Percentiles rank a stretch among this genome's conserved stretches.
Evolutionary conservation across 2,113 vertebrate genomes (phyloP).

Genomic region (Manacus vitellinus): DNA sequence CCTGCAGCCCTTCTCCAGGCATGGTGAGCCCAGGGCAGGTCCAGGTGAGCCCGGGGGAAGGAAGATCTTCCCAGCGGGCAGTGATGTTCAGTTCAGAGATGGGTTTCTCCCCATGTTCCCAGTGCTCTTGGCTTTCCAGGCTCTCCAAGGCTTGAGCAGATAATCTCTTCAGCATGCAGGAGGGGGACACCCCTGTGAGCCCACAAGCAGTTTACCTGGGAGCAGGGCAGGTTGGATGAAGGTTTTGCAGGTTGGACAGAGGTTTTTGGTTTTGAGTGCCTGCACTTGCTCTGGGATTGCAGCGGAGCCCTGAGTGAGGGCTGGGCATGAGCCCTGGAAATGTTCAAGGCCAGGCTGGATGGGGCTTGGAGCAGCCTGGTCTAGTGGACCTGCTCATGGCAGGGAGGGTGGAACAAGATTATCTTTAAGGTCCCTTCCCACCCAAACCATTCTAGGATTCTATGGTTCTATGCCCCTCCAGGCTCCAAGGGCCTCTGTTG

Average conservation of each 20-base stretch:
- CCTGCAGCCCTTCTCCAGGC: neutral
- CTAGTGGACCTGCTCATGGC: neutral
- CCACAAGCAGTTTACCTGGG: neutral
- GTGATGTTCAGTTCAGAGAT: neutral
- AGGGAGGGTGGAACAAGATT: neutral
- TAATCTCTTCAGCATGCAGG: neutral
- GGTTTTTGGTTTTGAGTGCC: neutral
- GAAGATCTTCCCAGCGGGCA: neutral
- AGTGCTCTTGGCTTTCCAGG: neutral
- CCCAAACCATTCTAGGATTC: neutral
- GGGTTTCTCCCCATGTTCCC: neutral
- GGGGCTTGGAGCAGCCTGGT: neutral
- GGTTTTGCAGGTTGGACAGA: neutral
- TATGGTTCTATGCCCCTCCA: fast-evolving
- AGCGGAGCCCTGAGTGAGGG: neutral
- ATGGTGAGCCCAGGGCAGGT: neutral
- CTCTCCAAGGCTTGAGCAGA: neutral
- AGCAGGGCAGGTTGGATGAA: neutral
- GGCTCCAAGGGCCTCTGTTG: neutral
- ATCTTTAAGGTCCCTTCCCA: neutral
- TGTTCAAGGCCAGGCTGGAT: neutral
- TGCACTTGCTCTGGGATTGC: fast-evolving
- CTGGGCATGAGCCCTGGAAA: neutral
- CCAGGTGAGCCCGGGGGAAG: neutral
- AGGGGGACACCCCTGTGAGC: neutral